Evolutionary conservation across 2,888 invertebrate species (phyloP).

Genomic region (Hemistola chrysoprasaria): DNA sequence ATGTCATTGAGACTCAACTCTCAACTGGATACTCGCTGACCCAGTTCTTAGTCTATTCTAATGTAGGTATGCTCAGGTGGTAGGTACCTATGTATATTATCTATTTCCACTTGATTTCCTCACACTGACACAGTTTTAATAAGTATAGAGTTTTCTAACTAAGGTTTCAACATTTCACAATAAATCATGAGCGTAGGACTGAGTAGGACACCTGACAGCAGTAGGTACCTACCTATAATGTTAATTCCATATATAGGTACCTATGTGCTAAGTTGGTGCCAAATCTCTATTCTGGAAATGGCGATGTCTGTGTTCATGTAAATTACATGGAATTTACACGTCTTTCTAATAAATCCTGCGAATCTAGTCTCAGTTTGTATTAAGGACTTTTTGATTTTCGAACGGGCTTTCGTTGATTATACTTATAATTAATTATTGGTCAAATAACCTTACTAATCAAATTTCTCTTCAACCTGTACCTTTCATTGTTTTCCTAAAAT

Average conservation of each 20-base stretch:
- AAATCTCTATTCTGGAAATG: slow-evolving; percentile 8
- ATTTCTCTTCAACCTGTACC: too few species aligned
- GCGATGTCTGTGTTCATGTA: slow-evolving; percentile 2
- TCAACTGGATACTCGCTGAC: slow-evolving; percentile 34
- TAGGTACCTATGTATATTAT: too few species aligned
- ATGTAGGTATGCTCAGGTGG: slow-evolving; percentile 44
- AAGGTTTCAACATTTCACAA: neutral
- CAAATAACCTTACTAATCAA: too few species aligned
- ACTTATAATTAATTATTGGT: slow-evolving; percentile 5
- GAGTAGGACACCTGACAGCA: too few species aligned
- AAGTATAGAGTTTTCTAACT: too few species aligned
- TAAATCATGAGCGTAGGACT: too few species aligned
- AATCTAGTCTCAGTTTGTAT: too few species aligned
- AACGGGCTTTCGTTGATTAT: neutral
- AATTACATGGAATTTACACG: slow-evolving; percentile 2
- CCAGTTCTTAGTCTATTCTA: slow-evolving; percentile 48
- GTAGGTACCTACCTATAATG: too few species aligned
- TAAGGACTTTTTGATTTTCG: neutral
- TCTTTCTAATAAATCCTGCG: too few species aligned
- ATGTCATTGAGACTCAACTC: slow-evolving; percentile 28
- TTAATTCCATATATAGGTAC: too few species aligned
- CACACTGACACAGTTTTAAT: slow-evolving; percentile 57
- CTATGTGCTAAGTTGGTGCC: slow-evolving; percentile 4
- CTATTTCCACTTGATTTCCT: slow-evolving; percentile 60
- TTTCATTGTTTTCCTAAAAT: too few species aligned